Evolutionary conservation across 2,888 invertebrate genomes (phyloP).

Genomic region (Mesopsocus fuscifrons): DNA sequence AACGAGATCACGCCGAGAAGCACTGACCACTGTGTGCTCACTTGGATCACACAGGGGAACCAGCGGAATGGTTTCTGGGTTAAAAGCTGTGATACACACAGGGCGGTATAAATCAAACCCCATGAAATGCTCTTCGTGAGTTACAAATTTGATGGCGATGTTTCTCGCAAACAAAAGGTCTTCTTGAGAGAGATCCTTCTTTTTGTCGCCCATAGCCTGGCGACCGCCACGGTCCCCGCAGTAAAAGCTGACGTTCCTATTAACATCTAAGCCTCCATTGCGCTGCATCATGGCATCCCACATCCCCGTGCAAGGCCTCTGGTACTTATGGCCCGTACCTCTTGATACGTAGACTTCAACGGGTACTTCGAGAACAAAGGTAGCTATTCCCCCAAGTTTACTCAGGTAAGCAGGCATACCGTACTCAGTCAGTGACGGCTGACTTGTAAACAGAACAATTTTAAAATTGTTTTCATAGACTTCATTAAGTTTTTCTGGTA

Average conservation of each 20-base stretch:
- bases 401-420: no score
- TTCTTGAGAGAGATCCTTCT: slow-evolving; percentile 75
- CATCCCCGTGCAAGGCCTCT: slow-evolving; percentile 83
- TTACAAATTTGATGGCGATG: slow-evolving; percentile 58
- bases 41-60: neutral
- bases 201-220: slow-evolving; percentile 45
- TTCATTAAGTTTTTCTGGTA: slow-evolving; percentile 49
- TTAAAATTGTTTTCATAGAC: slow-evolving; percentile 49
- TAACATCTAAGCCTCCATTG: slow-evolving; percentile 47
- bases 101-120: no score
- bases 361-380: slow-evolving; percentile 61
- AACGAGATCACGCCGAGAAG: slow-evolving; percentile 39
- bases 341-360: slow-evolving; percentile 62
- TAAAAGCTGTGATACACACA: slow-evolving; percentile 43
- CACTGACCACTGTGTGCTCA: slow-evolving; percentile 10
- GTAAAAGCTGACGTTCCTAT: slow-evolving; percentile 49
- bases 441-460: slow-evolving; percentile 86
- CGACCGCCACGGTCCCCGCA: slow-evolving; percentile 90
- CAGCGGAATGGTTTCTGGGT: slow-evolving; percentile 30
- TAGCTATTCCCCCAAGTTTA: no score
- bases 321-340: slow-evolving; percentile 48
- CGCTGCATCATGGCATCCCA: slow-evolving; percentile 57
- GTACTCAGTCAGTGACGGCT: slow-evolving; percentile 49
- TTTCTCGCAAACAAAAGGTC: slow-evolving; percentile 79
- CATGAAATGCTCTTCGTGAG: slow-evolving; percentile 85